Evolutionary conservation across 2,888 invertebrate species (phyloP), one percentile per base, ranked within the genome.

Genomic region (Monopis laevigella): DNA sequence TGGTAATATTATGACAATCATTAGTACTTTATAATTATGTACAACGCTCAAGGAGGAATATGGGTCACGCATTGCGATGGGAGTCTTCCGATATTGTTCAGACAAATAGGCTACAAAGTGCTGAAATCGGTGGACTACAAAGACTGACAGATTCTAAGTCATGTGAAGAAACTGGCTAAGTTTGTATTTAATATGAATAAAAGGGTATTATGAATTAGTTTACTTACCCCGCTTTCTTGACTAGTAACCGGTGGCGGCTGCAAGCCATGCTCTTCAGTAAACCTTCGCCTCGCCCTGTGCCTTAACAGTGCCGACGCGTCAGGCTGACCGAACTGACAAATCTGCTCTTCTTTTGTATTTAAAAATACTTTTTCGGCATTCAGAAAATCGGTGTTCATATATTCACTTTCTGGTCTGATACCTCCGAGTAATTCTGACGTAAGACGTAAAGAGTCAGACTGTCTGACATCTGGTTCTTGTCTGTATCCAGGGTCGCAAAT

Each of bases 251-350:
- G 53, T 7, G 70, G 73, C 19, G 66, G 69, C 48, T 72, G 77
- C 32, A 77, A 59, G 17, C 78, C 78, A 27, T 68, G 68, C 56
- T 77, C 77, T 53, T 75, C 78, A 18, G 73, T 65, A 43, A 59
- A 75, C 57, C 75, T 63, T 57, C 78, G 58, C 46, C 74, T 53
- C 41, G 78, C 83, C 48, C 67, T 59, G 51, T 68, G 84, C 67
- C 67, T 65, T 50, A 84, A 77, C 59, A 83, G 65, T 59, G 74
- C 85, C 54, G 78, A 72, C 12, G 80, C 75, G 38, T 80, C 80
- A 1, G 88, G 88, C 54, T 88, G 88, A 46, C 88, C 88, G 30
- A 80, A 80, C 51, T 70, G 70, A 45, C 78, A 80, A 47, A 75
- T 62, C 53, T 70, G 71, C 18, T 78, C 72, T 12, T 77, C 75